phyloP scores from a whole-genome alignment of 2,888 invertebrate genomes.

The Sarcophaga rosellei region DNA sequence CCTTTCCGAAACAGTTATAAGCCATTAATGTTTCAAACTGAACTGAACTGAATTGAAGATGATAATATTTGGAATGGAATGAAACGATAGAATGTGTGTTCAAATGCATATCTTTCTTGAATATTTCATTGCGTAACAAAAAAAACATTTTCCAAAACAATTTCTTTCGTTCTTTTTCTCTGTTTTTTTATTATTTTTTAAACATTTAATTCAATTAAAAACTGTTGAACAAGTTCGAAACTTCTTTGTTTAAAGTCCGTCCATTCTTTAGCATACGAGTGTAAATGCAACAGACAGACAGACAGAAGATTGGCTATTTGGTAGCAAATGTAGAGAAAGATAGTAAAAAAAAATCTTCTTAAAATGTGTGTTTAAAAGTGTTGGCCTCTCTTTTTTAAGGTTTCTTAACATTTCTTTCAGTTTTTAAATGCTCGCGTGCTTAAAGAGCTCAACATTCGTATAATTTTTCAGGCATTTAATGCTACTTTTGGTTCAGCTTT shows the following conservation, averaged over 20 bases:
- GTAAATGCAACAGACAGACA: too few relatives aligned
- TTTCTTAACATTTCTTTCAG: neutral
- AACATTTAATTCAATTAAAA: conserved; percentile 59
- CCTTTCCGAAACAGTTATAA: conserved; percentile 54
- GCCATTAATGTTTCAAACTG: conserved; percentile 54
- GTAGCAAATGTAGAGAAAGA: neutral
- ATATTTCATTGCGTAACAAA: conserved; percentile 47
- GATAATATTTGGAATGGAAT: neutral
- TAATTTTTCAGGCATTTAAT: neutral
- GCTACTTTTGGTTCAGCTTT: neutral
- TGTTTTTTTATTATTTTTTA: conserved; percentile 36
- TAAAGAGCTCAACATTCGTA: conserved; percentile 52
- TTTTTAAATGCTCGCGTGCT: conserved; percentile 64
- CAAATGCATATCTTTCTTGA: conserved; percentile 21
- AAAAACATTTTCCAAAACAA: conserved; percentile 46
- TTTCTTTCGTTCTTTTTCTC: neutral
- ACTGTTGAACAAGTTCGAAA: conserved; percentile 23
- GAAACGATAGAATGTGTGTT: neutral
- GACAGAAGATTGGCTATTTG: neutral
- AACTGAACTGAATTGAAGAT: too few relatives aligned
- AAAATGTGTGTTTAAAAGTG: conserved; percentile 20
- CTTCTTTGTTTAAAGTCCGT: neutral
- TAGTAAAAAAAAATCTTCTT: neutral
- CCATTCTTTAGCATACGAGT: conserved; percentile 32
- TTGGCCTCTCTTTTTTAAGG: conserved; percentile 9